Evolutionary conservation across 2,113 vertebrate species (phyloP).

Genomic region (Melierax canorus): DNA sequence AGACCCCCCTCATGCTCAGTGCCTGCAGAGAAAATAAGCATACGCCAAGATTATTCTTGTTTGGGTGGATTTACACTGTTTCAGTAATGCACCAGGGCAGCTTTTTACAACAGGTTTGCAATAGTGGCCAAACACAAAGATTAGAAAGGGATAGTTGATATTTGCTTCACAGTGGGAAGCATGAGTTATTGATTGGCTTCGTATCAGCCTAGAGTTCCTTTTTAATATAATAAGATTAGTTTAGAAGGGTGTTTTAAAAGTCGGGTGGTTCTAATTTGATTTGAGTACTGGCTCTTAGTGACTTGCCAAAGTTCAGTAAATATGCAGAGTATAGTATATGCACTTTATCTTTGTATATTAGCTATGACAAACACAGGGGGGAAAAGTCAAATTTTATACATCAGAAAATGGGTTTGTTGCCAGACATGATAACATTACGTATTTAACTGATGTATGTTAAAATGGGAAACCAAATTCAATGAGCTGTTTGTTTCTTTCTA

Average conservation of each 20-base stretch:
- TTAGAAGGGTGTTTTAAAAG: slow-evolving; percentile 53
- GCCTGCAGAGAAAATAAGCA: slow-evolving; percentile 16
- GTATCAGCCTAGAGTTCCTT: slow-evolving; percentile 25
- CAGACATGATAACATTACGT: slow-evolving; percentile 31
- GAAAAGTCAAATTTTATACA: slow-evolving; percentile 61
- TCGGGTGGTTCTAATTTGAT: slow-evolving; percentile 37
- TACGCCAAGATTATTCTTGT: neutral
- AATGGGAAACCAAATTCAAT: slow-evolving; percentile 62
- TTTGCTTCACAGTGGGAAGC: slow-evolving; percentile 27
- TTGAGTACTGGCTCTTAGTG: slow-evolving; percentile 42
- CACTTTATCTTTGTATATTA: slow-evolving; percentile 60
- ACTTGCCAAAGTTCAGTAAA: slow-evolving; percentile 61
- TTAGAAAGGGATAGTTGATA: neutral
- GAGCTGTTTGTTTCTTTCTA: slow-evolving; percentile 64
- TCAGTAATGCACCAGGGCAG: neutral
- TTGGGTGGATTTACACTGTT: neutral
- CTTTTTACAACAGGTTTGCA: neutral
- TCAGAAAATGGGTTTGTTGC: slow-evolving; percentile 49
- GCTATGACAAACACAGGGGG: slow-evolving; percentile 53
- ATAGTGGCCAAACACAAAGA: neutral
- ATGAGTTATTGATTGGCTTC: slow-evolving; percentile 33
- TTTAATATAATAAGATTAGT: slow-evolving; percentile 19
- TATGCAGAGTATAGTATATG: slow-evolving; percentile 26
- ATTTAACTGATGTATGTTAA: slow-evolving; percentile 67
- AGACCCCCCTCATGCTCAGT: neutral